Evolutionary conservation across 2,113 vertebrate species (phyloP).

Genomic region (Neoarius graeffei): DNA sequence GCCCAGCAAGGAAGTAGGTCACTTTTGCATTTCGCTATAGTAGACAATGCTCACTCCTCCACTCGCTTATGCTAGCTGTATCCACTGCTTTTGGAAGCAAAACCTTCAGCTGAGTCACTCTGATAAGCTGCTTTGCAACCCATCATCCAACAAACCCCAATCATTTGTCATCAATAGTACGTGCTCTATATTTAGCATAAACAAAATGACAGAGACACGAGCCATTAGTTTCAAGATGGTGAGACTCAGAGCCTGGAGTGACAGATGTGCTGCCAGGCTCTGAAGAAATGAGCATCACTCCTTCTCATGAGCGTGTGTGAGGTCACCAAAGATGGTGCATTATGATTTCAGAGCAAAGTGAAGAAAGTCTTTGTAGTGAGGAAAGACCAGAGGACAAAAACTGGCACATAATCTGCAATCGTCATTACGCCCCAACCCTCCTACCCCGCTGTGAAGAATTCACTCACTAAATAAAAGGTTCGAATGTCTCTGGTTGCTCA

Average conservation of each 20-base stretch:
- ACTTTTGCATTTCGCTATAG: conserved; percentile 66
- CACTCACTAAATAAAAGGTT: conserved; percentile 50
- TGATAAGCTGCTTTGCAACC: conserved; percentile 72
- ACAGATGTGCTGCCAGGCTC: conserved; percentile 42
- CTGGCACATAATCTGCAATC: background rate
- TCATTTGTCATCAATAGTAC: conserved; percentile 32
- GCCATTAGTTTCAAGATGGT: conserved; percentile 54
- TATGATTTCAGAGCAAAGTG: conserved; percentile 3
- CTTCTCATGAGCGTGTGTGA: conserved; percentile 41
- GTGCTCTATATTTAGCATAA: conserved; percentile 38
- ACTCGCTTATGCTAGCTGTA: conserved; percentile 53
- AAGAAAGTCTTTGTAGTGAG: background rate
- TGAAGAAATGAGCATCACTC: conserved; percentile 50
- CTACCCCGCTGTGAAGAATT: conserved; percentile 53
- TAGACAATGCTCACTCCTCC: conserved; percentile 64
- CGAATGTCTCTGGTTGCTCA: conserved; percentile 54
- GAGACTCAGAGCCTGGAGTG: background rate
- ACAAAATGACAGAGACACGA: conserved; percentile 57
- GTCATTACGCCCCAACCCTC: conserved; percentile 55
- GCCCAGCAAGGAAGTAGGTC: conserved; percentile 73
- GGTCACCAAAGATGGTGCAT: conserved; percentile 43
- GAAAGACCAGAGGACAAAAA: background rate
- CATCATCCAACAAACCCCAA: conserved; percentile 43
- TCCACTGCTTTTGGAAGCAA: conserved; percentile 57
- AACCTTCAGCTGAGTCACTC: conserved; percentile 65